These are phyloP conservation scores for Drosophila austrosaltans DNA, from an alignment of 2,888 invertebrate species.

Conservation along the genomic window DNA sequence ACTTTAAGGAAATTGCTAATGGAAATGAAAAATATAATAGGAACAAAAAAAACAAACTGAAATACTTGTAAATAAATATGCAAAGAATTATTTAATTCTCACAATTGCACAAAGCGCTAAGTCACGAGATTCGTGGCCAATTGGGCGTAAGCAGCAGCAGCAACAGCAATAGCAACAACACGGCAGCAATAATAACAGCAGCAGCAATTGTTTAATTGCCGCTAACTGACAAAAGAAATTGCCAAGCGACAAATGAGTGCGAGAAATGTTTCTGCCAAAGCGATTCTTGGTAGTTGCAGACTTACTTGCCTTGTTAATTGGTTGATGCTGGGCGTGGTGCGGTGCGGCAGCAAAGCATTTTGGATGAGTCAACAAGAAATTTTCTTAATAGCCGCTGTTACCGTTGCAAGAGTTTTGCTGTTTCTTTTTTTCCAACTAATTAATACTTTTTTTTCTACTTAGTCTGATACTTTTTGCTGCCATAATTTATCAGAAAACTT, in stretches of 20 bases:
- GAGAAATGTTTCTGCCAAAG: conserved; percentile 60
- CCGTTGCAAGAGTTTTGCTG: conserved; percentile 52
- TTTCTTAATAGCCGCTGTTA: conserved; percentile 73
- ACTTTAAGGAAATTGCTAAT: conserved; percentile 60
- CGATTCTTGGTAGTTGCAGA: conserved; percentile 61
- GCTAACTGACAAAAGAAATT: conserved; percentile 71
- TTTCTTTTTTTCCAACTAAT: conserved; percentile 67
- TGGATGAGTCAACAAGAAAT: conserved; percentile 77
- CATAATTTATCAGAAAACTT: conserved; percentile 64
- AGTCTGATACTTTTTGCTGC: conserved; percentile 31
- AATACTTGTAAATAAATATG: conserved; percentile 68
- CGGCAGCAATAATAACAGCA: conserved; percentile 38
- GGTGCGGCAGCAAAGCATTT: conserved; percentile 38
- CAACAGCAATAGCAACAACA: conserved; percentile 34
- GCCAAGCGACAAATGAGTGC: conserved; percentile 70
- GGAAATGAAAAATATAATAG: conserved; percentile 35
- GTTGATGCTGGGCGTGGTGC: conserved; percentile 4
- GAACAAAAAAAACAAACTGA: background rate
- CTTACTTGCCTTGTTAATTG: conserved; percentile 5
- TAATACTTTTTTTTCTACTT: conserved; percentile 64
- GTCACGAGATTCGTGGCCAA: conserved; percentile 69
- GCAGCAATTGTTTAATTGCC: conserved; percentile 73
- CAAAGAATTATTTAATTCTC: conserved; percentile 76
- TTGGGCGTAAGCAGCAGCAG: conserved; percentile 68
- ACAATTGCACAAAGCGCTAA: conserved; percentile 67